These are phyloP conservation scores for Tauraco erythrolophus DNA, from an alignment of 2,113 vertebrate genomes.

Conservation along the genomic window DNA sequence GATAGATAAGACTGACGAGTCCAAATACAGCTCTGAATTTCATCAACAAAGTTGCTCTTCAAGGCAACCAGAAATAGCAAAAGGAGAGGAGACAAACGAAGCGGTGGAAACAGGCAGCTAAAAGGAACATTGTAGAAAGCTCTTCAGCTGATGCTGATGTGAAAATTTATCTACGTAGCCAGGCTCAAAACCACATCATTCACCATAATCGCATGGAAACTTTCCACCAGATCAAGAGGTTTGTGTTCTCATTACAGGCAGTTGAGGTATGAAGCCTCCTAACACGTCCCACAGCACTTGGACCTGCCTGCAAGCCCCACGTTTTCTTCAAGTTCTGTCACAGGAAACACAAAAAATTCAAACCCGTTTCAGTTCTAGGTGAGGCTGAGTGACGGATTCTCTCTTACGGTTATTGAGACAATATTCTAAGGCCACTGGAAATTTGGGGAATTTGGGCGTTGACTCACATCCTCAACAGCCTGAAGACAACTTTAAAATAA, in stretches of 20 bases:
- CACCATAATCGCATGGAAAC: not conserved
- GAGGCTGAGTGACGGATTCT: not conserved
- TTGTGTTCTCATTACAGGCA: not conserved
- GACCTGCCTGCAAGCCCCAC: not conserved
- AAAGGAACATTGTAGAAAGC: fast-evolving
- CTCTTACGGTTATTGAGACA: not conserved
- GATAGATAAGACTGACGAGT: constrained; percentile 22
- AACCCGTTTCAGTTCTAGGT: not conserved
- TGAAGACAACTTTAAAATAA: not conserved
- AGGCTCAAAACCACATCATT: not conserved
- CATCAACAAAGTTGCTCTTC: not conserved
- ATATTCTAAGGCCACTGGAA: not conserved
- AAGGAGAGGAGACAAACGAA: not conserved
- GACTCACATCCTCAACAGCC: not conserved
- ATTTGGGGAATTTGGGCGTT: not conserved
- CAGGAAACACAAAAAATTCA: not conserved
- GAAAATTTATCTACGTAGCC: not conserved
- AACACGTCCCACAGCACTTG: fast-evolving
- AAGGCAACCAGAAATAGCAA: not conserved
- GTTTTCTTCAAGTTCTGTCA: not conserved
- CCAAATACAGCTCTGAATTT: not conserved
- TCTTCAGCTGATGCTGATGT: not conserved
- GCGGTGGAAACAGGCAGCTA: not conserved
- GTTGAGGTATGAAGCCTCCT: not conserved
- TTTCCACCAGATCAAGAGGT: not conserved